These are phyloP conservation scores for Plutella xylostella DNA, from an alignment of 2,888 invertebrate genomes.

Conservation along the genomic window DNA sequence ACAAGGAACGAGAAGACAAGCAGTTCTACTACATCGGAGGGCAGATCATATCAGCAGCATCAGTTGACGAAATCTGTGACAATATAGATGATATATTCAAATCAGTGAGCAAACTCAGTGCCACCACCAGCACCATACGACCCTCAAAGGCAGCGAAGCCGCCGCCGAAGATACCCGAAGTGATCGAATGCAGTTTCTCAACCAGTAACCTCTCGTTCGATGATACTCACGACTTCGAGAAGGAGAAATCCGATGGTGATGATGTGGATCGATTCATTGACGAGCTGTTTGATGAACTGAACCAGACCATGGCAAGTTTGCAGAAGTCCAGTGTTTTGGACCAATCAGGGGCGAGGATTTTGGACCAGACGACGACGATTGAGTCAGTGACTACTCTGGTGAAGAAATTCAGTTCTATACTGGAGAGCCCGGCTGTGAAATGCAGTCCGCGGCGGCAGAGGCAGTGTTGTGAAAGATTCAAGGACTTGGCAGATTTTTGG, in stretches of 20 bases:
- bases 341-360: background rate
- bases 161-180: slow-evolving; percentile 28
- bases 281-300: slow-evolving; percentile 46
- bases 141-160: slow-evolving; percentile 26
- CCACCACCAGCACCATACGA: slow-evolving; percentile 35
- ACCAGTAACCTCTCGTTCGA: slow-evolving; percentile 44
- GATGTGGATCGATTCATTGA: slow-evolving; percentile 48
- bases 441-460: slow-evolving; percentile 37
- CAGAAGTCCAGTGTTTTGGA: slow-evolving; percentile 14
- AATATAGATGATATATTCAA: slow-evolving; percentile 52
- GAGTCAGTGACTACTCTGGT: slow-evolving; percentile 52
- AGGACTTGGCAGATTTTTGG: slow-evolving; percentile 53
- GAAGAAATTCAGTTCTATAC: slow-evolving; percentile 40
- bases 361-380: slow-evolving; percentile 27
- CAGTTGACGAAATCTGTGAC: slow-evolving; percentile 49
- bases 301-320: slow-evolving; percentile 30
- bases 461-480: slow-evolving; percentile 42
- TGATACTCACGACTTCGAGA: slow-evolving; percentile 31
- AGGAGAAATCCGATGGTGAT: slow-evolving; percentile 29
- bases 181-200: slow-evolving; percentile 49
- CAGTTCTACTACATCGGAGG: slow-evolving; percentile 42
- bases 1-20: slow-evolving; percentile 24
- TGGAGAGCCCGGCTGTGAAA: slow-evolving; percentile 33
- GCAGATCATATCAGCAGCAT: slow-evolving; percentile 43
- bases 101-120: slow-evolving; percentile 47